Conservation (phyloP, 2,888 invertebrate genomes). For the Nomada hirtipes region DNA sequence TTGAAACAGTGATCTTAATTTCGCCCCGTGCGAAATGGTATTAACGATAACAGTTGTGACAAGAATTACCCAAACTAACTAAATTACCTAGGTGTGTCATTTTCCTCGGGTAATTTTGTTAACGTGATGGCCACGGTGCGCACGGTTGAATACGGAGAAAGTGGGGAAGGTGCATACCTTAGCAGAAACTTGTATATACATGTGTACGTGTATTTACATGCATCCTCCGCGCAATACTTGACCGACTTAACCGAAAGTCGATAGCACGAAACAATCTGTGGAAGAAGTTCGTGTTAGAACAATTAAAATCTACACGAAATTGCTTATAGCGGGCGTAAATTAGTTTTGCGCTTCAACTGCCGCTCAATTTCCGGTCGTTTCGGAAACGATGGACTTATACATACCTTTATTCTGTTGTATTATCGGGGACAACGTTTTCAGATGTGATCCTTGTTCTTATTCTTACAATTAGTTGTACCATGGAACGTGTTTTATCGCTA, state of each 20-base stretch:
- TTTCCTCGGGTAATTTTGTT: background rate
- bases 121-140: too few species aligned
- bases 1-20: constrained; percentile 1
- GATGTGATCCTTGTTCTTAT: too few species aligned
- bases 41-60: background rate
- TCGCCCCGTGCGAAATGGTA: background rate
- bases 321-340: constrained; percentile 5
- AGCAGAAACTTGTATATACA: constrained; percentile 22
- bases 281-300: constrained; percentile 30
- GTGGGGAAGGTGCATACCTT: constrained; percentile 47
- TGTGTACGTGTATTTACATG: constrained; percentile 7
- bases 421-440: too few species aligned
- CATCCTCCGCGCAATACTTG: constrained; percentile 59
- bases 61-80: background rate
- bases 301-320: constrained; percentile 38
- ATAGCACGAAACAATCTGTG: constrained; percentile 28
- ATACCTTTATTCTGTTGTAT: background rate
- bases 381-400: background rate
- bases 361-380: background rate
- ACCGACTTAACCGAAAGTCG: constrained; percentile 70
- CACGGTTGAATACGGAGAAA: constrained; percentile 55
- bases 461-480: too few species aligned
- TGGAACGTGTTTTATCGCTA: too few species aligned
- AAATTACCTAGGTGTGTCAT: background rate
- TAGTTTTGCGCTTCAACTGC: background rate